Evolutionary conservation across 1,140 invertebrate genomes (phyloP), one percentile per base, ranked within the genome.

Genomic region (Panagrolaimus sp.): DNA sequence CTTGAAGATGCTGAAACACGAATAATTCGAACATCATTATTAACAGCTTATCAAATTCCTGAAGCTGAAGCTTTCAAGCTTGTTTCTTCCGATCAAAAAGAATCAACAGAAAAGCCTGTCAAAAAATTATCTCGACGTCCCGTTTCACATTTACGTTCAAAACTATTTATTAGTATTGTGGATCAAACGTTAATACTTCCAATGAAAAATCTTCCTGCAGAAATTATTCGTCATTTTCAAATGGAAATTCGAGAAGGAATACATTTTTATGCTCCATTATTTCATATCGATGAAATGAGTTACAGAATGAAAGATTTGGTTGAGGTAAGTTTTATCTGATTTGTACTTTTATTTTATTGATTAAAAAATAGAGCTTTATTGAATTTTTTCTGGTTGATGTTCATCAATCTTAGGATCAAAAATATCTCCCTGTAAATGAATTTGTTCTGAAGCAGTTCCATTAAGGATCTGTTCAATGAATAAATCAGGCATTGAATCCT

Each of bases 211-310:
- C 63, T 43, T 43, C 38, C 43, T 0, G 21, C 52, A 12, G 52
- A 58, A 58, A 28, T 58, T 28, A 58, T 58, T 43, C 58, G 68
- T 8, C 68, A 65, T 24, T n/a, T 69, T 32, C 46, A 32, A 24
- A 69, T 48, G 8, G 48, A 71, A 71, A 32, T 15, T 10, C 5
- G 24, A 9, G 52, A 58, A n/a, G 28, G 28, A 5, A 21, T 26
- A 1, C 28, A 58, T 24, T 21, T n/a, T 43, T 79, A 78, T 63
- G 69, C 65, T 48, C 77, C 77, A 62, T 52, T 78, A 14, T 67
- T 78, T 62, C 63, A 52, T 28, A 46, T 78, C 24, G 77, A 78
- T 43, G 66, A 71, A 17, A 70, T 78, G 77, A 76, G 75, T n/a
- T 62, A 75, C 44, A 15, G 77, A 70, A 58, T 69, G 52, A 77